phyloP scores from a whole-genome alignment of 2,888 invertebrate species.

The Melikaiella ostensackeni region DNA sequence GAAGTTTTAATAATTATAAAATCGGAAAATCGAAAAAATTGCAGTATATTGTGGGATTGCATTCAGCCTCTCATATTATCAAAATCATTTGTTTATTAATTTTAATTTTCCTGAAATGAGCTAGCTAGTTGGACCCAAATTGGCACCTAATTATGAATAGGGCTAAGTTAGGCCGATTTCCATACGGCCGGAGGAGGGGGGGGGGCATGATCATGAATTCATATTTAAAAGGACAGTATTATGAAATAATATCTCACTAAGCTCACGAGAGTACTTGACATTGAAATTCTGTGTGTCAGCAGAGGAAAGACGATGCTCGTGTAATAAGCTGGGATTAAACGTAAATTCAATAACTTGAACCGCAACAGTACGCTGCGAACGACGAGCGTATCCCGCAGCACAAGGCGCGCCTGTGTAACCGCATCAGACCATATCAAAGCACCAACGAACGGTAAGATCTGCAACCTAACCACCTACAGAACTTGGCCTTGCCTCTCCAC shows the following conservation, averaged over 20 bases:
- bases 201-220: too few relatives aligned
- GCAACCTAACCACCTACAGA: conserved; percentile 33
- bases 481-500: conserved; percentile 6
- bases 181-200: too few relatives aligned
- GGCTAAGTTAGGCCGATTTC: too few relatives aligned
- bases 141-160: too few relatives aligned
- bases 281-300: conserved; percentile 8
- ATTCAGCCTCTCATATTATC: too few relatives aligned
- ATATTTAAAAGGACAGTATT: background rate
- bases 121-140: too few relatives aligned
- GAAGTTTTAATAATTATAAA: too few relatives aligned
- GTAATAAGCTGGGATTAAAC: conserved; percentile 53
- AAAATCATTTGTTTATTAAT: too few relatives aligned
- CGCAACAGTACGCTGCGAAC: conserved; percentile 48
- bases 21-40: too few relatives aligned
- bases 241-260: background rate
- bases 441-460: conserved; percentile 26
- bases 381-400: conserved; percentile 43
- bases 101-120: too few relatives aligned
- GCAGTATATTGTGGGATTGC: too few relatives aligned
- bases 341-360: conserved; percentile 54
- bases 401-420: conserved; percentile 51
- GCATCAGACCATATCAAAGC: conserved; percentile 46
- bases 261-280: conserved; percentile 9
- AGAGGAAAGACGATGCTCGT: conserved; percentile 36